These are phyloP conservation scores for Passer domesticus DNA, from an alignment of 2,113 vertebrate genomes.

Conservation along the genomic window DNA sequence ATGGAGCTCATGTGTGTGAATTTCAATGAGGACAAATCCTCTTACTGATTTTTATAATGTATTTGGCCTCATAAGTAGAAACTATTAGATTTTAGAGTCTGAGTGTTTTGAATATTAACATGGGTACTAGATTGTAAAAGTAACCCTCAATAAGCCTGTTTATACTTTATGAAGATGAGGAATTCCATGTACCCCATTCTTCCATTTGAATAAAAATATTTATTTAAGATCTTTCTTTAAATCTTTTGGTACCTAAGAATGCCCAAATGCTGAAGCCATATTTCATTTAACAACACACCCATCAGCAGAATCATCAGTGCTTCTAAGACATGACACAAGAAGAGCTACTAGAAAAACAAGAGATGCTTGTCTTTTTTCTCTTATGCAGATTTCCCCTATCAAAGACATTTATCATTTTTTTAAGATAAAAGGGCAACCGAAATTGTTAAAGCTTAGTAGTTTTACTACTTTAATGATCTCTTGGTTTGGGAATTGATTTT, in stretches of 20 bases:
- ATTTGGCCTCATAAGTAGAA: background rate
- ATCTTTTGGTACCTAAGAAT: background rate
- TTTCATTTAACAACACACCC: background rate
- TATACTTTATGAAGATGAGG: background rate
- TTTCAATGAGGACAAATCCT: background rate
- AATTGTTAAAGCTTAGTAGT: background rate
- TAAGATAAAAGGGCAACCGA: background rate
- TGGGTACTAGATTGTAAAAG: background rate
- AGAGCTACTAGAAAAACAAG: background rate
- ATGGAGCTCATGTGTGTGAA: background rate
- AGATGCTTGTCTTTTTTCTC: background rate
- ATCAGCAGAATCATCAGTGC: background rate
- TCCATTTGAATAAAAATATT: background rate
- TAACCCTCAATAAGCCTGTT: background rate
- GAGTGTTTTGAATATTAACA: background rate
- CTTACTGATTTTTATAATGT: background rate
- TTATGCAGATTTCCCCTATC: background rate
- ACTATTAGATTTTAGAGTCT: background rate
- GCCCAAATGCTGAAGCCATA: background rate
- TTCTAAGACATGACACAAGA: background rate
- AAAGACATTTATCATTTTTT: background rate
- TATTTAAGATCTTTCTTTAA: background rate
- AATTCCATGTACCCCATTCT: background rate
- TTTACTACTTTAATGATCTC: background rate
- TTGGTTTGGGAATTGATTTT: background rate